Percentiles rank a stretch among this genome's conserved stretches.
phyloP scores from a whole-genome alignment of 2,888 invertebrate genomes.

The Didymodactylos carnosus region DNA sequence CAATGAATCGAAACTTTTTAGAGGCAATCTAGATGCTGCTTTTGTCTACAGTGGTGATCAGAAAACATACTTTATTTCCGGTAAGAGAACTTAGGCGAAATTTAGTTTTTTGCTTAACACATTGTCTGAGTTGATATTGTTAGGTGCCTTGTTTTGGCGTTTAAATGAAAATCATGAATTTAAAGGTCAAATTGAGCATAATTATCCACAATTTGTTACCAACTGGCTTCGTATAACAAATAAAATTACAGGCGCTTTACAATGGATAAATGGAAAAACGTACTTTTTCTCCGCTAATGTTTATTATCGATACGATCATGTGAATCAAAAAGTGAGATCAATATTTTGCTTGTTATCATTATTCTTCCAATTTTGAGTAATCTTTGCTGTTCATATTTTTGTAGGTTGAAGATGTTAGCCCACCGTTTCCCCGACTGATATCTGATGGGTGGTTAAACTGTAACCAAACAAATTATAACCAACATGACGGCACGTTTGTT shows the following conservation, averaged over 20 bases:
- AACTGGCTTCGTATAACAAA: slow-evolving; percentile 64
- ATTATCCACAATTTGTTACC: slow-evolving; percentile 25
- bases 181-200: slow-evolving; percentile 26
- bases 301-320: slow-evolving; percentile 86
- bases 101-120: too few relatives aligned
- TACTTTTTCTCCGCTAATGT: slow-evolving; percentile 81
- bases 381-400: too few relatives aligned
- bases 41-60: slow-evolving; percentile 91
- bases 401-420: slow-evolving; percentile 3
- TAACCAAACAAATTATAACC: too few relatives aligned
- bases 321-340: too few relatives aligned
- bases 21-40: slow-evolving; percentile 62
- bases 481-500: too few relatives aligned
- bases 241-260: slow-evolving; percentile 63
- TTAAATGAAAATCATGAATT: not conserved
- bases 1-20: slow-evolving; percentile 42
- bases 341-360: not conserved
- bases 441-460: slow-evolving; percentile 11
- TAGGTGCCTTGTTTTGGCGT: not conserved
- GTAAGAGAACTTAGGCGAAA: too few relatives aligned
- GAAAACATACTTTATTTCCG: slow-evolving; percentile 87
- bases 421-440: slow-evolving; percentile 6
- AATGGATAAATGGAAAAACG: slow-evolving; percentile 79
- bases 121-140: too few relatives aligned
- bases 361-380: not conserved